phyloP scores from a whole-genome alignment of 2,888 invertebrate genomes.

The Drosophila paramelanica region DNA sequence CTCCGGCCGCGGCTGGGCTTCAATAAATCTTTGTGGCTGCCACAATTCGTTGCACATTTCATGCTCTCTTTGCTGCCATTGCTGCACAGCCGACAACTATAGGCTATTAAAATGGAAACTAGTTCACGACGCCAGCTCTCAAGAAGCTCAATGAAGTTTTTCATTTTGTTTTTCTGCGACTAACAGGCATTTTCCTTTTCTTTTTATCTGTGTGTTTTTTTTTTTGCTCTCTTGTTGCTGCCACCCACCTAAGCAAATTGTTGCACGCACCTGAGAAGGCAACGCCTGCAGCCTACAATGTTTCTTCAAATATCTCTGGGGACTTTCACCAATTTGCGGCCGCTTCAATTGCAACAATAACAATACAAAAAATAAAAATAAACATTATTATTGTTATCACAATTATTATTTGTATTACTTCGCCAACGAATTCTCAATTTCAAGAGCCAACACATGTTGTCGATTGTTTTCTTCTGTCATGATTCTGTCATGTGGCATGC shows the following conservation, averaged over 20 bases:
- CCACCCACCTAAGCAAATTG: conserved; percentile 58
- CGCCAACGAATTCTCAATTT: conserved; percentile 12
- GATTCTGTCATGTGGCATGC: conserved; percentile 2
- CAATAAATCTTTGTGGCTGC: conserved; percentile 78
- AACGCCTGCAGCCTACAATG: conserved; percentile 27
- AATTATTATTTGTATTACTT: conserved; percentile 35
- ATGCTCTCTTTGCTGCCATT: conserved; percentile 72
- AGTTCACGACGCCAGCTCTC: conserved; percentile 56
- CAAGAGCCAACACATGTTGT: conserved; percentile 24
- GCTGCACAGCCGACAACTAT: conserved; percentile 29
- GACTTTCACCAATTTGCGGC: conserved; percentile 72
- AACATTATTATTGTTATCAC: conserved; percentile 23
- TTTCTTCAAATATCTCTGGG: conserved; percentile 46
- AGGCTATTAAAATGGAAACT: conserved; percentile 73
- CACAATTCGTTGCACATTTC: conserved; percentile 79
- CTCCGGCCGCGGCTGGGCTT: conserved; percentile 58
- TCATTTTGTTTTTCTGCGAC: conserved; percentile 4
- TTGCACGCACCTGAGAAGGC: conserved; percentile 64
- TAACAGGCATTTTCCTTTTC: conserved; percentile 11
- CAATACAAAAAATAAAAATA: conserved; percentile 24
- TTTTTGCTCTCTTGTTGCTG: conserved; percentile 1
- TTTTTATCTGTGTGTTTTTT: neutral
- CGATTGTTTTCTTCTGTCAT: conserved; percentile 26
- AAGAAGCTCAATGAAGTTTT: conserved; percentile 65
- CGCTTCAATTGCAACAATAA: conserved; percentile 60